Evolutionary conservation across 2,888 invertebrate species (phyloP).

Genomic region (Pseudococcus jackbeardsleyi): DNA sequence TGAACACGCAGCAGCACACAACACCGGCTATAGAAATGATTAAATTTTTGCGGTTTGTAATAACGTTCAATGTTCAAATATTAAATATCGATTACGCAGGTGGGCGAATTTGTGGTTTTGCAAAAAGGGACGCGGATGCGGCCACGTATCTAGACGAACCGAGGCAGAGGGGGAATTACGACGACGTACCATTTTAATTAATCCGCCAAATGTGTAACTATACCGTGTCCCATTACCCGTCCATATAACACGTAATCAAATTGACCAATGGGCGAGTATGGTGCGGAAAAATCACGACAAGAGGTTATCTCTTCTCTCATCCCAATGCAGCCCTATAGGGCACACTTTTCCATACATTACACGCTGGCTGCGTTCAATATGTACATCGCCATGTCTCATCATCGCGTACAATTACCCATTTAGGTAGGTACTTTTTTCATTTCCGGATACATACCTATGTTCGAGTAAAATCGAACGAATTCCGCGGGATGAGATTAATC

Average conservation of each 20-base stretch:
- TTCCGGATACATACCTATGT: too few species aligned
- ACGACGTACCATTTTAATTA: background rate
- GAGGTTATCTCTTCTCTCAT: too few species aligned
- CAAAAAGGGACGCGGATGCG: background rate
- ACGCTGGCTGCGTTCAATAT: too few species aligned
- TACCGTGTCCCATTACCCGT: background rate
- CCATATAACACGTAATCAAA: background rate
- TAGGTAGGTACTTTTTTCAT: too few species aligned
- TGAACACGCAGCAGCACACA: background rate
- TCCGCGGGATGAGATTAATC: too few species aligned
- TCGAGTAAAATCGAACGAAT: too few species aligned
- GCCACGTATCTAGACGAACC: background rate
- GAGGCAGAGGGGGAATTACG: background rate
- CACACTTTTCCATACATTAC: too few species aligned
- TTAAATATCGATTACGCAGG: constrained; percentile 28
- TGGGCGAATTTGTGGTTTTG: constrained; percentile 11
- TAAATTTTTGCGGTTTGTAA: constrained; percentile 28
- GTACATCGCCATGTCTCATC: too few species aligned
- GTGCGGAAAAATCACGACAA: background rate
- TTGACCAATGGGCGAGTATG: background rate
- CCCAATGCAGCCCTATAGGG: too few species aligned
- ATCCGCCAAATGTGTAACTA: background rate
- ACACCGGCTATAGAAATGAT: background rate
- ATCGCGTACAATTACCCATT: too few species aligned
- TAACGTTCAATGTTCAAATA: constrained; percentile 22